Evolutionary conservation across 53 echinoderm and acorn worm species (phyloP).

Genomic region (Glandiceps talaboti): DNA sequence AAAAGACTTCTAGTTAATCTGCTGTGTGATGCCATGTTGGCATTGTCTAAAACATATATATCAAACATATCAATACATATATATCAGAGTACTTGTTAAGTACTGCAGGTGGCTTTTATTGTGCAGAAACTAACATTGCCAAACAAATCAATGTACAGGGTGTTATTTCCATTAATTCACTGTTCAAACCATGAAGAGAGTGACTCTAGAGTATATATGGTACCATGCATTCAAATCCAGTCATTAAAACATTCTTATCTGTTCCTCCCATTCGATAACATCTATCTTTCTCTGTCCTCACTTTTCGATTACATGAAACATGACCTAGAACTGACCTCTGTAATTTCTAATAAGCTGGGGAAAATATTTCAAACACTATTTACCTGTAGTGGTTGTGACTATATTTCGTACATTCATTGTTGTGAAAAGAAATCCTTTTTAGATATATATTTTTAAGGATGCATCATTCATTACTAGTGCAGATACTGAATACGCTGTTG

Average conservation of each 20-base stretch:
- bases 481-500: neutral
- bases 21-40: neutral
- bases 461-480: conserved; percentile 25
- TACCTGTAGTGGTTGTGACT: conserved; percentile 35
- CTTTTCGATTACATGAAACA: conserved; percentile 2
- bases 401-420: conserved; percentile 23
- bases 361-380: conserved; percentile 11
- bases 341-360: neutral
- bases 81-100: no score
- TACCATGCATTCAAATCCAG: conserved; percentile 13
- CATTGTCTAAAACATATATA: neutral
- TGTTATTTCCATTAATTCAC: neutral
- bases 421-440: conserved; percentile 16
- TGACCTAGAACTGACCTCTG: conserved; percentile 2
- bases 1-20: neutral
- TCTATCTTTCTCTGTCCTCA: conserved; percentile 2
- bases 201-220: conserved; percentile 23
- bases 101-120: conserved; percentile 26
- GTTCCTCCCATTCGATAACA: conserved; percentile 7
- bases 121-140: conserved; percentile 11
- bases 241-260: conserved; percentile 9
- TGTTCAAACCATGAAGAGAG: neutral
- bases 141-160: neutral
- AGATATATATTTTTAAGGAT: conserved; percentile 11
- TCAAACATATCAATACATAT: neutral